phyloP scores from a whole-genome alignment of 2,797 vertebrate genomes.

The Loris lydekkerianus region DNA sequence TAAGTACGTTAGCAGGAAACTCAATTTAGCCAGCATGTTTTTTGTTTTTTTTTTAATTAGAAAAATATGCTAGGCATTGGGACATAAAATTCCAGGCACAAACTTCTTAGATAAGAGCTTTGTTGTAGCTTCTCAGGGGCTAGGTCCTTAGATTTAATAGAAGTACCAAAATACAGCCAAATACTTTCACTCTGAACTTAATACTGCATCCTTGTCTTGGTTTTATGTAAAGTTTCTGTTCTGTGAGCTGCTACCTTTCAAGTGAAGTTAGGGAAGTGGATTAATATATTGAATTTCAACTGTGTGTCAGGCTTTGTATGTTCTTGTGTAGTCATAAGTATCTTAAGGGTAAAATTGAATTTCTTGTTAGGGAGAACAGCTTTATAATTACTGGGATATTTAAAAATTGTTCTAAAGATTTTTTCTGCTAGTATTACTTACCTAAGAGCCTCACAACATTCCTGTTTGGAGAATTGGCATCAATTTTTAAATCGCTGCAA shows the following conservation, averaged over 20 bases:
- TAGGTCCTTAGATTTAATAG: constrained; percentile 15
- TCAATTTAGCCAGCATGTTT: neutral
- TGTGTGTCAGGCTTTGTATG: constrained; percentile 23
- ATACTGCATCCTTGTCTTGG: neutral
- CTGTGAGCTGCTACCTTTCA: neutral
- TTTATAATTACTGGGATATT: constrained; percentile 28
- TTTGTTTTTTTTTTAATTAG: neutral
- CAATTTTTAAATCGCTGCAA: constrained; percentile 46
- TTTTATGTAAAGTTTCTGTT: neutral
- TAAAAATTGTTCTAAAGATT: constrained; percentile 13
- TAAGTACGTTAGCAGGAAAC: neutral
- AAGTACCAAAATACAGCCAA: neutral
- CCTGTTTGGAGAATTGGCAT: neutral
- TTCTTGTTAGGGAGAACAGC: neutral
- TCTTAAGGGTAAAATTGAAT: constrained; percentile 54
- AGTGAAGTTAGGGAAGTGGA: neutral
- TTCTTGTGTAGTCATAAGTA: neutral
- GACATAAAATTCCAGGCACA: neutral
- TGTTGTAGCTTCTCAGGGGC: neutral
- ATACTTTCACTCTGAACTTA: neutral
- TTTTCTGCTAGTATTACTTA: neutral
- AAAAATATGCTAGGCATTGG: neutral
- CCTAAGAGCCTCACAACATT: neutral
- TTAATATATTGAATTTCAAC: constrained; percentile 16
- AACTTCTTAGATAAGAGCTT: neutral